phyloP scores from a whole-genome alignment of 2,888 invertebrate genomes.

The Hirtodrosophila confusa region DNA sequence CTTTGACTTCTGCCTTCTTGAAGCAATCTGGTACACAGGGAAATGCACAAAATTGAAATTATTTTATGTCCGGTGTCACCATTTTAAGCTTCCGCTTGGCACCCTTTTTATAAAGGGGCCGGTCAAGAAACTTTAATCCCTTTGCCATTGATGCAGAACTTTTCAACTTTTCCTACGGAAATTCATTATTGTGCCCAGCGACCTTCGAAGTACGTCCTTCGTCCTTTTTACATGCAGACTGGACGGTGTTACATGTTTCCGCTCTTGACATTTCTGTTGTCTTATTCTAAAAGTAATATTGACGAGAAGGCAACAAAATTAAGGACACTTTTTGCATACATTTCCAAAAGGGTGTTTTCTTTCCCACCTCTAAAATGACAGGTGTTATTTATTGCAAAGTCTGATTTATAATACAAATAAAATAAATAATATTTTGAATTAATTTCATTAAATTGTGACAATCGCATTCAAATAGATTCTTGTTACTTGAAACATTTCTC shows the following conservation, averaged over 20 bases:
- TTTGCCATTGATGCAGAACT: conserved; percentile 66
- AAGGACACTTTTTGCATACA: conserved; percentile 47
- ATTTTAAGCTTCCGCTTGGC: conserved; percentile 66
- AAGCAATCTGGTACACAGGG: conserved; percentile 59
- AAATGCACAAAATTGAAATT: conserved; percentile 79
- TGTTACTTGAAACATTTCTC: too few species aligned
- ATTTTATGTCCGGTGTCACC: conserved; percentile 80
- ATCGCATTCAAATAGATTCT: too few species aligned
- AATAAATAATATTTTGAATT: too few species aligned
- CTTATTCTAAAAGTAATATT: neutral
- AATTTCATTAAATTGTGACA: too few species aligned
- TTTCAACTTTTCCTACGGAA: conserved; percentile 52
- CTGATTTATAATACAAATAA: too few species aligned
- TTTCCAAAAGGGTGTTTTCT: conserved; percentile 8
- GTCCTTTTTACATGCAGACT: conserved; percentile 34
- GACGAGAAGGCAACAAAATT: conserved; percentile 8
- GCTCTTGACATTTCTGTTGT: conserved; percentile 20
- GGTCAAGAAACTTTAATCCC: conserved; percentile 49
- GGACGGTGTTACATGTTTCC: conserved; percentile 51
- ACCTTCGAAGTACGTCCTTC: conserved; percentile 47
- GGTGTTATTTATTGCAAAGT: conserved; percentile 7
- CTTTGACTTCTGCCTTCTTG: conserved; percentile 46
- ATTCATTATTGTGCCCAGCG: conserved; percentile 59
- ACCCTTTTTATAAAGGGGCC: conserved; percentile 40
- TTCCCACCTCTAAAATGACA: neutral